Evolutionary conservation across 2,888 invertebrate genomes (phyloP).

Genomic region (Didymodactylos carnosus): DNA sequence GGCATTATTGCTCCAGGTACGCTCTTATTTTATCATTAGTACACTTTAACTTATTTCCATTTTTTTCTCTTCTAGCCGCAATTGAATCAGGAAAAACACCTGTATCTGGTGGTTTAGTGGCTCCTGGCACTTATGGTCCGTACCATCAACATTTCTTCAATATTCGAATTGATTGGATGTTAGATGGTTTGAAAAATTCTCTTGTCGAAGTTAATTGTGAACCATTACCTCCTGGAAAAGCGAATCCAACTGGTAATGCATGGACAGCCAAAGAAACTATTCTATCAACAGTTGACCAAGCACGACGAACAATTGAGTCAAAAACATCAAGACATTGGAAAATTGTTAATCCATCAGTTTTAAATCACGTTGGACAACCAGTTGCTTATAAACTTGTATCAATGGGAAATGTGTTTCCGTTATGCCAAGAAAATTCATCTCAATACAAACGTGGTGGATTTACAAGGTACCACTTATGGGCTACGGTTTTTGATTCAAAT

Average conservation of each 20-base stretch:
- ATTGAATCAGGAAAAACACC: neutral
- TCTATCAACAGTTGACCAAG: neutral
- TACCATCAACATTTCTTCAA: neutral
- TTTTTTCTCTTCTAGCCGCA: neutral
- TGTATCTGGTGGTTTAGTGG: neutral
- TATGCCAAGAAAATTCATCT: neutral
- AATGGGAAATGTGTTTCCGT: neutral
- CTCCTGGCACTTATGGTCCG: neutral
- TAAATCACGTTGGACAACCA: neutral
- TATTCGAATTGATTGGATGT: neutral
- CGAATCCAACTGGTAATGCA: neutral
- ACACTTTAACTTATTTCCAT: no score
- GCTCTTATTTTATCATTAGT: no score
- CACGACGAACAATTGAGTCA: neutral
- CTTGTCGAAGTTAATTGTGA: neutral
- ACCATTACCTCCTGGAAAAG: neutral
- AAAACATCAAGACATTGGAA: neutral
- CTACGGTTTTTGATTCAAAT: neutral
- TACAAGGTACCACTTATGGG: neutral
- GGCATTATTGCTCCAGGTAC: neutral
- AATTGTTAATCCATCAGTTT: neutral
- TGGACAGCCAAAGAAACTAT: neutral
- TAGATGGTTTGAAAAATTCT: neutral
- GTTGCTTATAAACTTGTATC: neutral
- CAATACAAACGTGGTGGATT: neutral